Evolutionary conservation across 2,113 vertebrate genomes (phyloP), one percentile per base, ranked within the genome.

Genomic region (Chlamydotis undulata): DNA sequence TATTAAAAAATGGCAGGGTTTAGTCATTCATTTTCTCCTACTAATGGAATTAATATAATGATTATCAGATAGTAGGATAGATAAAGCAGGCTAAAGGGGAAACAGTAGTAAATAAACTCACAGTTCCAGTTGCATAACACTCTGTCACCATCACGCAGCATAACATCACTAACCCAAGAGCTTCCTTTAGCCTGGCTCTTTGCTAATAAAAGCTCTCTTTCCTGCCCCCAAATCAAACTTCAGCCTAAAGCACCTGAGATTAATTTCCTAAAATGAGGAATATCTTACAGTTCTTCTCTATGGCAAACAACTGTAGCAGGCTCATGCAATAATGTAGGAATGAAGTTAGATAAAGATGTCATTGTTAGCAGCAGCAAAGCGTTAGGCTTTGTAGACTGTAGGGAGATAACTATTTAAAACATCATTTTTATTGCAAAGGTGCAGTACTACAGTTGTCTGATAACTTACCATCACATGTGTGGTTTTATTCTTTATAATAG

Each of bases 391-490:
- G 12, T 19, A 57, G 23, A 47, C 6, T 60, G 29, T 37, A 56
- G 19, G 22, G 12, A 91, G 14, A 70, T 43, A 74, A 43, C 75
- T 52, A 41, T 53, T 85, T 78, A 41, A 84, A 81, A 50, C 21
- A 12, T 55, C 37, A 16, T 65, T 69, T 59, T 78, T 47, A 70
- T 39, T 74, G 7, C 19, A 61, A 53, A 7, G 9, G 14, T 83
- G 29, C 14, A 78, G 26, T 18, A 19, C 35, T 45, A 14, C 0
- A 0, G 19, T 65, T 78, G 39, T 64, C 50, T 45, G 39, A 55
- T 67, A 82, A 26, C 4, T 41, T 84, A 10, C 8, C 4, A 21
- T 53, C 14, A 16, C 0, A 0, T 49, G 21, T 53, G 7, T 68
- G 45, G 26, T 39, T 73, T 60, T 63, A 5, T 53, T 26, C 18